Evolutionary conservation across 2,888 invertebrate species (phyloP).

Genomic region (Micropterix aruncella): DNA sequence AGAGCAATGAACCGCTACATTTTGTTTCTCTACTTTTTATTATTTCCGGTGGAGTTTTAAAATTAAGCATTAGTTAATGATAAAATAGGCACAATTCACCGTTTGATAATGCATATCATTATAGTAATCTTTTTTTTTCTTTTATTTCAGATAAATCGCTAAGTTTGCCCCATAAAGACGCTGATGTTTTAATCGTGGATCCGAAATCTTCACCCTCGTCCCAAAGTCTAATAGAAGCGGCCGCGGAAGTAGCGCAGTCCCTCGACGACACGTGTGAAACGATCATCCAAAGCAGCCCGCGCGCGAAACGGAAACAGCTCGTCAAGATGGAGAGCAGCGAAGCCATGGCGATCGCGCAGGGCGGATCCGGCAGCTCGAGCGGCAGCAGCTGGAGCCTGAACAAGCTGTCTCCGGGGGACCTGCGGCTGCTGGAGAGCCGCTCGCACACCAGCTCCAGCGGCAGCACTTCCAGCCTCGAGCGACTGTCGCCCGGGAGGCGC

Average conservation of each 20-base stretch:
- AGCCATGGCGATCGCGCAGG: slow-evolving; percentile 31
- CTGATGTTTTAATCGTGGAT: no score
- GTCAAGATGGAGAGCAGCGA: slow-evolving; percentile 36
- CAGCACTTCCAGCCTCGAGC: slow-evolving; percentile 34
- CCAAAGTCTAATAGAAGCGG: slow-evolving; percentile 46
- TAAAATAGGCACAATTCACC: no score
- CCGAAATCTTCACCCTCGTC: slow-evolving; percentile 22
- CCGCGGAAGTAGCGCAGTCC: slow-evolving; percentile 48
- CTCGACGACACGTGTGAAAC: slow-evolving; percentile 55
- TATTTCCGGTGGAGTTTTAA: no score
- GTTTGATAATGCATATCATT: no score
- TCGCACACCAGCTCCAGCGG: slow-evolving; percentile 38
- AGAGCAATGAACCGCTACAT: no score
- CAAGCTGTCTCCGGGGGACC: slow-evolving; percentile 35
- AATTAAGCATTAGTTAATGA: no score
- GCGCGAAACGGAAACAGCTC: slow-evolving; percentile 34
- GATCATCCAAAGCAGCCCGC: slow-evolving; percentile 47
- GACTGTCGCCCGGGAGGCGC: slow-evolving; percentile 32
- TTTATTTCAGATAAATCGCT: slow-evolving; percentile 6
- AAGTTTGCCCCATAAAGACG: slow-evolving; percentile 9
- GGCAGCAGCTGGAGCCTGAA: slow-evolving; percentile 40
- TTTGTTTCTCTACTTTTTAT: no score
- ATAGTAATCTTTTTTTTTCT: background rate
- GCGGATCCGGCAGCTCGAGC: slow-evolving; percentile 35
- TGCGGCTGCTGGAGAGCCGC: slow-evolving; percentile 33